These are phyloP conservation scores for Pararge aegeria DNA, from an alignment of 1,140 invertebrate genomes.

Conservation along the genomic window DNA sequence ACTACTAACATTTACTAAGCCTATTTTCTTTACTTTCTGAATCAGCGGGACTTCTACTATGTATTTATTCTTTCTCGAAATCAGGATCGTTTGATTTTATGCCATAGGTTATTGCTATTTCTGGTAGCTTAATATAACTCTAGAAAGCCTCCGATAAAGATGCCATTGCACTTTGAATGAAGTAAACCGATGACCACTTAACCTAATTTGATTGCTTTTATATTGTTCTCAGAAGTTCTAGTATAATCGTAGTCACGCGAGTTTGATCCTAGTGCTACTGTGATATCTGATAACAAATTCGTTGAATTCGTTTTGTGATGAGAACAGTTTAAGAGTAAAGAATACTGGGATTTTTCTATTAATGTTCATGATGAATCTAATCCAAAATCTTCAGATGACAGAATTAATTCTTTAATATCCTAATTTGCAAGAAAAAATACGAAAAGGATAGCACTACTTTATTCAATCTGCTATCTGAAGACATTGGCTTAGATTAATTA, in stretches of 20 bases:
- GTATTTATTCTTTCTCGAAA: not conserved
- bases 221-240: slow-evolving; percentile 23
- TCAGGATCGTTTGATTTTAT: slow-evolving; percentile 13
- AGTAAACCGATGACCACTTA: slow-evolving; percentile 40
- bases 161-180: slow-evolving; percentile 28
- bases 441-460: too few species aligned
- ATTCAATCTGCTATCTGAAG: too few species aligned
- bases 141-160: slow-evolving; percentile 26
- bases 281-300: too few species aligned
- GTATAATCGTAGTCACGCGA: slow-evolving; percentile 34
- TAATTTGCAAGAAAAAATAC: too few species aligned
- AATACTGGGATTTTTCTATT: too few species aligned
- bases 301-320: not conserved
- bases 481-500: too few species aligned
- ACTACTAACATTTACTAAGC: not conserved
- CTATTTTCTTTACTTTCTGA: not conserved
- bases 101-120: too few species aligned
- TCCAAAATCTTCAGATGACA: too few species aligned
- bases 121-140: not conserved
- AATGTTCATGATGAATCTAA: too few species aligned
- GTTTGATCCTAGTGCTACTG: not conserved
- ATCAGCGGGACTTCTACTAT: not conserved
- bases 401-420: too few species aligned
- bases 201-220: slow-evolving; percentile 42
- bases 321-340: too few species aligned